Conservation (phyloP, 1,140 invertebrate species). For the Luehdorfia chinensis region DNA sequence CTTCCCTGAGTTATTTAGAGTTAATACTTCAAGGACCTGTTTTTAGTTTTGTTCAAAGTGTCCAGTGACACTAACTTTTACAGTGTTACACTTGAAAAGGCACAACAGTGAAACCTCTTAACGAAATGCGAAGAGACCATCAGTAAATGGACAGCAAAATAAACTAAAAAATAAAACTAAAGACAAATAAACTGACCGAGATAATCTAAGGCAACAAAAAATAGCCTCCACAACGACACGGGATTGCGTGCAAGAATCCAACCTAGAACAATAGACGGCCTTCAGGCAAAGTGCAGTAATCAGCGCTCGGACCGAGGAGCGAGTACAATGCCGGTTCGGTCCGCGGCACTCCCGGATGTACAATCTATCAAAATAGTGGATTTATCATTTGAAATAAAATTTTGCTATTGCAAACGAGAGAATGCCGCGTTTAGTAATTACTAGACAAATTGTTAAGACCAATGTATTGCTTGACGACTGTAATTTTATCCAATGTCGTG, state of each 20-base stretch:
- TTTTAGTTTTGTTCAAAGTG: no score
- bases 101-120: no score
- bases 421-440: neutral
- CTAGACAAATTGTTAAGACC: slow-evolving; percentile 14
- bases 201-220: slow-evolving; percentile 53
- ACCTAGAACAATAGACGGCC: slow-evolving; percentile 64
- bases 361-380: slow-evolving; percentile 10
- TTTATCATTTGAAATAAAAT: slow-evolving; percentile 7
- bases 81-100: no score
- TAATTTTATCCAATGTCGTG: slow-evolving; percentile 72
- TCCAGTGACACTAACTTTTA: no score
- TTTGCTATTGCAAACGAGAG: no score
- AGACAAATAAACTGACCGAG: slow-evolving; percentile 39
- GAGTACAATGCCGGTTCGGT: slow-evolving; percentile 38
- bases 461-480: slow-evolving; percentile 39
- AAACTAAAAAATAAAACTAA: slow-evolving; percentile 18
- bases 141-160: slow-evolving; percentile 15
- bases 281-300: slow-evolving; percentile 61
- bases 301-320: slow-evolving; percentile 38
- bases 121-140: slow-evolving; percentile 1
- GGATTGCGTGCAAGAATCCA: slow-evolving; percentile 64
- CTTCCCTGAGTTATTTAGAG: no score
- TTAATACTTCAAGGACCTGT: no score
- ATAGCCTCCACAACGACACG: slow-evolving; percentile 38
- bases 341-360: slow-evolving; percentile 27